Evolutionary conservation across 2,113 vertebrate genomes (phyloP), one percentile per base, ranked within the genome.

Genomic region (Dasyurus viverrinus): DNA sequence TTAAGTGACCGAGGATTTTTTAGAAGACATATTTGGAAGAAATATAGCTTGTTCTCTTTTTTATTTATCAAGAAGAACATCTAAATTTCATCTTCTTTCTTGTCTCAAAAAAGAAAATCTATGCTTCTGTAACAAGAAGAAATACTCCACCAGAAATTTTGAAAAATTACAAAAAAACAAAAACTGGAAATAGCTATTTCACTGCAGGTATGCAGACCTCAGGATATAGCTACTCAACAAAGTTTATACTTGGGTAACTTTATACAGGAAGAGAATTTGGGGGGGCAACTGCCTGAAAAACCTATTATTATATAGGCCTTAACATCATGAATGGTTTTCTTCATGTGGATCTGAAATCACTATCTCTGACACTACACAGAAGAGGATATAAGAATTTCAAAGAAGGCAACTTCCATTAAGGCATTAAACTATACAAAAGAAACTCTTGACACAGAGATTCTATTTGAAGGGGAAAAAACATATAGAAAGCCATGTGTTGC

Each of bases 301-400:
- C 98, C 98, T 98, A 98, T 98, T 98, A 93, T 98, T 98, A 97
- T 98, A 98, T 97, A 97, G 98, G 98, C 98, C 98, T 98, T 98
- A 98, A 98, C 98, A 99, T 98, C 99, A 99, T 99, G 99, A 99
- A 98, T 98, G 97, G 97, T 97, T 98, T 99, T 98, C 98, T 97
- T 98, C 99, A 99, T 92, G 95, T 89, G 93, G 99, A 97, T 94
- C 97, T 98, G 98, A 99, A 99, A 97, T 98, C 98, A 97, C 98
- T 98, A 95, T 98, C 98, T 98, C 97, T 90, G 52, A 94, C 53
- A 16, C 97, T 98, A 97, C 97, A 96, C 97, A 98, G 97, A 98
- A 98, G 98, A 99, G 98, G 98, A 98, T 98, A 97, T 98, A 97
- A 99, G 98, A 98, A 98, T 98, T 98, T 98, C 98, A 98, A 98